Percentiles rank a stretch among this genome's conserved stretches.
phyloP scores from a whole-genome alignment of 2,797 vertebrate species.

The Melanotaenia maccullochi region DNA sequence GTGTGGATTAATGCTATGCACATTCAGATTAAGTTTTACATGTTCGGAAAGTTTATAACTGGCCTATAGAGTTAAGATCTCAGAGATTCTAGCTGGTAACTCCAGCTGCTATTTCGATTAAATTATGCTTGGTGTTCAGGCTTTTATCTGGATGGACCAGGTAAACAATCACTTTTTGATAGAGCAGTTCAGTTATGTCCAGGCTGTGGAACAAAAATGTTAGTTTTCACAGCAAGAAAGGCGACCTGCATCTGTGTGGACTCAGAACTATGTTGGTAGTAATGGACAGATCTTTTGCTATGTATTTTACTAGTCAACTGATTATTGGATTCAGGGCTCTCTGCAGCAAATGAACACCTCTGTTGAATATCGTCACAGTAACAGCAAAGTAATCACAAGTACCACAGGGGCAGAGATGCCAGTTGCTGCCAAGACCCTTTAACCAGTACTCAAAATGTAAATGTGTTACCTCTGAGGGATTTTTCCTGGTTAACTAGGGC shows the following conservation, averaged over 20 bases:
- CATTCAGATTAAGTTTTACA: slow-evolving; percentile 24
- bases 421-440: slow-evolving; percentile 13
- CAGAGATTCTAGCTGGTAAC: slow-evolving; percentile 2
- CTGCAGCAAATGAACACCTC: background rate
- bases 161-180: background rate
- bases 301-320: slow-evolving; percentile 17
- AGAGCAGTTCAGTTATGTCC: slow-evolving; percentile 2
- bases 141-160: background rate
- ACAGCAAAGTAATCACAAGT: background rate
- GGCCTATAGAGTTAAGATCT: slow-evolving; percentile 14
- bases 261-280: slow-evolving; percentile 36
- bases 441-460: slow-evolving; percentile 10
- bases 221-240: slow-evolving; percentile 23
- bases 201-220: slow-evolving; percentile 7
- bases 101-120: slow-evolving; percentile 8
- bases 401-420: background rate
- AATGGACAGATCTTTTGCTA: slow-evolving; percentile 9
- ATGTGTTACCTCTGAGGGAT: slow-evolving; percentile 15
- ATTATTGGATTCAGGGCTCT: slow-evolving; percentile 41
- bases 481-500: slow-evolving; percentile 15
- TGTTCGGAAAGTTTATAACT: slow-evolving; percentile 36
- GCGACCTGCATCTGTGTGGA: slow-evolving; percentile 52
- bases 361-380: background rate
- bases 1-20: slow-evolving; percentile 61
- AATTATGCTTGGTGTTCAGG: background rate